Evolutionary conservation across 2,888 invertebrate species (phyloP), one percentile per base, ranked within the genome.

Genomic region (Plemyria rubiginata): DNA sequence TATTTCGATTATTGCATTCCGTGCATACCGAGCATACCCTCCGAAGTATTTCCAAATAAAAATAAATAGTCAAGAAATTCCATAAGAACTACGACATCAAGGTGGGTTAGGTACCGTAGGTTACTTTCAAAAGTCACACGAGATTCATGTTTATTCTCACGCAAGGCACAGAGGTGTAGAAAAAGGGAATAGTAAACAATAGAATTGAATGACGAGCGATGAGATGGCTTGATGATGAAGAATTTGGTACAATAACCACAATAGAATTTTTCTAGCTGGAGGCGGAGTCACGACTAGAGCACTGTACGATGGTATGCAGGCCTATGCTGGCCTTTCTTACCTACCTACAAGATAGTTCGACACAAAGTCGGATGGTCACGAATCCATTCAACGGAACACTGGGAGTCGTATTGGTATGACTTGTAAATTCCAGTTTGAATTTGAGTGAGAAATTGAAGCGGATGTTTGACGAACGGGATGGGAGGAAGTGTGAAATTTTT

Each of bases 161-260:
- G 78, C 72, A 65, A 75, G 69, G 73, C 62, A 22, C 22, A 63
- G 65, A 75, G 75, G 72, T 72, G 79, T 77, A 70, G 74, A 78
- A 77, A 75, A 79, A 81, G 81, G 81, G 80, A 79, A 77, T 73
- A 76, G 78, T 76, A 82, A 84, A 85, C 81, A 84, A 80, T 78
- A 79, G 78, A 73, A 76, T 72, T 76, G 74, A 72, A 80, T 76
- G 79, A 78, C 80, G 79, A 81, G 78, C 79, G 80, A 80, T 81
- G 77, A 79, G 80, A 80, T 82, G 83, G 79, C 80, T 84, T 88
- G 88, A 88, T 87, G 86, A 87, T 84, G 85, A 84, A 85, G 88
- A 88, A 90, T 92, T 90, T 84, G 86, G 90, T 89, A 89, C 88
- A 86, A 86, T 87, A 88, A 87, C 86, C 88, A 90, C 91, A 88